These are phyloP conservation scores for Aleiodes sp. DNA, from an alignment of 1,140 invertebrate species.

Conservation along the genomic window DNA sequence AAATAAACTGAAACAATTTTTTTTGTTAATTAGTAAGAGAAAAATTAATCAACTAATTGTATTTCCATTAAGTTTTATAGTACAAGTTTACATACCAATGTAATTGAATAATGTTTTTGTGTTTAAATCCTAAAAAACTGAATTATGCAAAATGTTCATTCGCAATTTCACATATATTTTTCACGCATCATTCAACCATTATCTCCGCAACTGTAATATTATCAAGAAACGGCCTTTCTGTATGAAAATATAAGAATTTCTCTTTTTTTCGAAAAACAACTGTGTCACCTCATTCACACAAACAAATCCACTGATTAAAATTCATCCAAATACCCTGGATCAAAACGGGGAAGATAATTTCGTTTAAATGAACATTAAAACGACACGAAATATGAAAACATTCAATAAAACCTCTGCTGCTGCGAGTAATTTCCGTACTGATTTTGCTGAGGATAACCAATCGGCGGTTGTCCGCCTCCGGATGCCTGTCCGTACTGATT, in stretches of 20 bases:
- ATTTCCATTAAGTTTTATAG: not conserved
- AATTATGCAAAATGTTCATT: not conserved
- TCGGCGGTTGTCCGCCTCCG: slow-evolving; percentile 33
- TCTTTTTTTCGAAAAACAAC: not conserved
- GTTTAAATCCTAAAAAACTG: not conserved
- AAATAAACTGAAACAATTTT: not conserved
- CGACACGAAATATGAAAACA: not conserved
- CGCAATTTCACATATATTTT: not conserved
- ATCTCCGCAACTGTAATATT: not conserved
- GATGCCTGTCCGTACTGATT: slow-evolving; percentile 46
- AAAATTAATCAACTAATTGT: not conserved
- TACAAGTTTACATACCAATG: slow-evolving; percentile 1
- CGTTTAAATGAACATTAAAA: not conserved
- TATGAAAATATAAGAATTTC: not conserved
- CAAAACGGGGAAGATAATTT: too few species aligned
- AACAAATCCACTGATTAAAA: not conserved
- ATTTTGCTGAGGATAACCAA: slow-evolving; percentile 49
- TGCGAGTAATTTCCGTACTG: slow-evolving; percentile 57
- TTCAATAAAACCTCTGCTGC: slow-evolving; percentile 41
- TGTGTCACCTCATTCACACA: not conserved
- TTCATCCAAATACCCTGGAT: not conserved
- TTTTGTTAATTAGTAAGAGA: not conserved
- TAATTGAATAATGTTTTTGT: not conserved
- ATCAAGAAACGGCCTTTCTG: not conserved
- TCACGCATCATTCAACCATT: not conserved